Evolutionary conservation across 2,888 invertebrate genomes (phyloP), one percentile per base, ranked within the genome.

Genomic region (Lasioglossum calceatum): DNA sequence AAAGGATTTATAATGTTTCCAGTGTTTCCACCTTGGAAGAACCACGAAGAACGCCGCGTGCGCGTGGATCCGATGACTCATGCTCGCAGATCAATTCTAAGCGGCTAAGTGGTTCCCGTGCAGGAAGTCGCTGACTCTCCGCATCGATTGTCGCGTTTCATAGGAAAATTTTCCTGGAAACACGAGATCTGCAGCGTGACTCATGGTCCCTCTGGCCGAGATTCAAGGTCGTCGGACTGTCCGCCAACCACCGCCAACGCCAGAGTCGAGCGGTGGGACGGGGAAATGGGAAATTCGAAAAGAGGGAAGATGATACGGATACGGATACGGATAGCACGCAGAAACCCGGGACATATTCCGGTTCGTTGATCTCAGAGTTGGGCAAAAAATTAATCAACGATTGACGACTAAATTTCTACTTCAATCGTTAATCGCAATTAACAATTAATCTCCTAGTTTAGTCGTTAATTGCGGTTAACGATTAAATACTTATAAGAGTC

Each of bases 151-250:
- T 79, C 83, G 84, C 39, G 81, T 82, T 91, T 91, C 67, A 88
- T 89, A 90, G 84, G 91, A 91, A 91, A 90, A 89, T 90, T 89
- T 89, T 90, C 87, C 89, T 80, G 88, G 70, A 83, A 86, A 78
- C 81, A 83, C 87, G 82, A 82, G 72, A 87, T 85, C 88, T 74
- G 76, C 50, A 75, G 72, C 67, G 71, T 64, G 72, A 54, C 54
- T 47, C 76, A 39, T 74, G 75, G 82, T 86, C 79, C 88, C 83
- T 87, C 82, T 84, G 81, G 76, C 73, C 74, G 39, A 74, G 81
- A 77, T 78, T n/a, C 77, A 82, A 77, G 64, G 77, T 79, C 72
- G 58, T 58, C 79, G 42, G n/a, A 42, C 39, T 39, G 58, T 42
- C 27, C 75, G 58, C 75, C 58, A n/a, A 75, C 14, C 42, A 32